A percentile compares a stretch with the other conserved stretches of the same genome.
These are phyloP conservation scores for Athrips mouffetella DNA, from an alignment of 2,888 invertebrate species.

Conservation along the genomic window DNA sequence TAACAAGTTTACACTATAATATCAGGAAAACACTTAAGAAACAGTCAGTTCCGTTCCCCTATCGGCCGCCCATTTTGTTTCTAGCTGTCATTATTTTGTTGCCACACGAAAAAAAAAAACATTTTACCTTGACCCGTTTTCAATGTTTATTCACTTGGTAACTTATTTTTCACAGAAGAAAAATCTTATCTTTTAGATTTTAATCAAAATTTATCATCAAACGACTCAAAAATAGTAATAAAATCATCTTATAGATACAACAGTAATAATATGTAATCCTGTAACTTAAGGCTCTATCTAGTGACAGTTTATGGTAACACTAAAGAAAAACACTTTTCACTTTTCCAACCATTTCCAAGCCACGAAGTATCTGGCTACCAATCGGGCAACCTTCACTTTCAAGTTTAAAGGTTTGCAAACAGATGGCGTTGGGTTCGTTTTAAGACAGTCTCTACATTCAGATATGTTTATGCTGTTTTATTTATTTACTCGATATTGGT, in stretches of 20 bases:
- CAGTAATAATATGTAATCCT: too few species aligned
- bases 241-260: too few species aligned
- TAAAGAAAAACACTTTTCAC: neutral
- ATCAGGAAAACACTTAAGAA: slow-evolving; percentile 41
- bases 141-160: neutral
- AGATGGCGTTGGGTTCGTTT: neutral
- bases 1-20: slow-evolving; percentile 39
- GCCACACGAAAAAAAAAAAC: slow-evolving; percentile 24
- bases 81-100: slow-evolving; percentile 38
- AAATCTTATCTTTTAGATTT: too few species aligned
- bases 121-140: neutral
- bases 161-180: neutral
- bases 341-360: neutral
- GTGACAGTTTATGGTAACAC: neutral
- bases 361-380: too few species aligned
- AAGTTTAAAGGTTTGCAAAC: neutral
- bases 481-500: too few species aligned
- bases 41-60: slow-evolving; percentile 23
- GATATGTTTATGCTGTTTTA: too few species aligned
- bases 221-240: too few species aligned
- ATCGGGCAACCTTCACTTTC: neutral
- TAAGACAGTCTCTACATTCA: too few species aligned
- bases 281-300: slow-evolving; percentile 2
- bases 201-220: too few species aligned
- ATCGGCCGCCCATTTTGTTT: slow-evolving; percentile 60